A percentile compares a stretch with the other conserved stretches of the same genome.
Evolutionary conservation across 2,113 vertebrate species (phyloP).

Genomic region (Edolisoma coerulescens): DNA sequence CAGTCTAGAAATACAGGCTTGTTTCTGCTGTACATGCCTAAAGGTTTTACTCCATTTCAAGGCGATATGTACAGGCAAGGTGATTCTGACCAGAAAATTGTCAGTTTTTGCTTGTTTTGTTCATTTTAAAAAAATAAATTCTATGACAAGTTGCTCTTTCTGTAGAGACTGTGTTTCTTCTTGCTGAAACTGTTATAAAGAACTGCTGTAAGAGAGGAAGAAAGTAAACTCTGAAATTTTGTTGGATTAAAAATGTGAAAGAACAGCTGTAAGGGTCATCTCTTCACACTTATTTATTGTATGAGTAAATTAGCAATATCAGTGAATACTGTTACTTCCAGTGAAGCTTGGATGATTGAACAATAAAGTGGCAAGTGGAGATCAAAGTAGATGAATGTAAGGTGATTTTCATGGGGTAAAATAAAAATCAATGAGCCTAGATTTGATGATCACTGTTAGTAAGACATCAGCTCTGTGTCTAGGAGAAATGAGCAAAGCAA

Average conservation of each 20-base stretch:
- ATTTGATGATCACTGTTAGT: neutral
- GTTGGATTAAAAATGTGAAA: neutral
- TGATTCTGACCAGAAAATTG: neutral
- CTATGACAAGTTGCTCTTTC: neutral
- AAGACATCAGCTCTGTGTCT: neutral
- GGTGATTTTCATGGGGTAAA: neutral
- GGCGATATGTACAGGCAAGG: fast-evolving
- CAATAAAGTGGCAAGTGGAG: neutral
- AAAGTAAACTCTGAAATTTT: neutral
- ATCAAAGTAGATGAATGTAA: neutral
- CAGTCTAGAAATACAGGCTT: neutral
- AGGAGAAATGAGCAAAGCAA: neutral
- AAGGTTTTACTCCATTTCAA: neutral
- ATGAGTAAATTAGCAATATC: neutral
- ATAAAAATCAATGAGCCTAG: neutral
- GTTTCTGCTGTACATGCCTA: neutral
- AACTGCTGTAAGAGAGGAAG: neutral
- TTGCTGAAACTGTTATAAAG: neutral
- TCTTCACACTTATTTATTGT: neutral
- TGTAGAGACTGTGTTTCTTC: neutral
- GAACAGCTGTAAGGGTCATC: neutral
- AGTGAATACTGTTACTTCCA: neutral
- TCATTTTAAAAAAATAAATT: neutral
- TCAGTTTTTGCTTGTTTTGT: neutral
- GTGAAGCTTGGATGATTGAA: neutral